Evolutionary conservation across 2,888 invertebrate species (phyloP), one percentile per base, ranked within the genome.

Genomic region (Coenonympha glycerion): DNA sequence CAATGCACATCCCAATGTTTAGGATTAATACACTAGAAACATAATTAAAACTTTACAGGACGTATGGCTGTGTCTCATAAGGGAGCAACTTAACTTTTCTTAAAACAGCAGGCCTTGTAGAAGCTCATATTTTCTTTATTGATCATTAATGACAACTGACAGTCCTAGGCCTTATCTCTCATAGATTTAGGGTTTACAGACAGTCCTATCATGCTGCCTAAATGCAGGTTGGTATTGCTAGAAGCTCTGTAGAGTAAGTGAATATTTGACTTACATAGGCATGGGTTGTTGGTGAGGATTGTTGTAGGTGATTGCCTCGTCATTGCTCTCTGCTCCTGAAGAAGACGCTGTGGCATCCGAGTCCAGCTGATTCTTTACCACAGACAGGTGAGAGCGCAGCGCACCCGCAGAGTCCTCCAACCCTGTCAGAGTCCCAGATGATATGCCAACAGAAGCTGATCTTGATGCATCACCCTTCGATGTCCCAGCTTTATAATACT

Each of bases 331-430:
- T 24, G 95, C 96, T 46, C 96, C 97, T 11, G 97, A 97, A 69
- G 96, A 97, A 55, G 96, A 96, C 11, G 93, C 95, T 1, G 98
- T 98, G 26, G 95, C 96, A 84, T 98, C 97, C 1, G 96, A 96
- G 78, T 98, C 97, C 57, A 95, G 87, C 64, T 92, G 92, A 53
- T 89, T 88, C 71, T 95, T 93, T 49, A 95, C 90, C 57, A 93
- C 87, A 19, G 91, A 89, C 60, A 96, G 77, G 73, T 95, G 93
- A 0, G 92, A 90, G 41, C 90, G 88, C 55, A 97, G 76, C 13
- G 92, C 90, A 13, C 94, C 94, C 0, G 93, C 89, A 1, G 94
- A 91, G 56, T 90, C 90, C 58, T 91, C 91, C 57, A 95, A 89
- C 66, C 77, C 94, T 88, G 63, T 91, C 89, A 85, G 90, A 77